These are phyloP conservation scores for Oxyscelio sp. DNA, from an alignment of 2,888 invertebrate genomes.

Conservation along the genomic window DNA sequence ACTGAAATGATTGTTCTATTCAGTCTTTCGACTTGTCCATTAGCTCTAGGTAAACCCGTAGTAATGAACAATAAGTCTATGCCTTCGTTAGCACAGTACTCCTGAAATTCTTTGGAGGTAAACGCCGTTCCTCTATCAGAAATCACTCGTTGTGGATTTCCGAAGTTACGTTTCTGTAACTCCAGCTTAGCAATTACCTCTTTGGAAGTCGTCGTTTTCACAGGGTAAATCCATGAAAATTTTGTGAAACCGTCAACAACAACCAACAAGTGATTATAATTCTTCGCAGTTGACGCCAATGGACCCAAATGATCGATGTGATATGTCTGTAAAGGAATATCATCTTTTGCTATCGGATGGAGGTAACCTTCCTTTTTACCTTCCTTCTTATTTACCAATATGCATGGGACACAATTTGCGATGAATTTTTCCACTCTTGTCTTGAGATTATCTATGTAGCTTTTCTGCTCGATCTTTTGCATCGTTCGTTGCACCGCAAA, in stretches of 20 bases:
- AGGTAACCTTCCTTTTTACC: slow-evolving; percentile 59
- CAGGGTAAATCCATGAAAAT: slow-evolving; percentile 54
- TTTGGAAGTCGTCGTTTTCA: slow-evolving; percentile 23
- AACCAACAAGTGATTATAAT: slow-evolving; percentile 33
- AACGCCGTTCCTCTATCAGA: slow-evolving; percentile 39
- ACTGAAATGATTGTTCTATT: slow-evolving; percentile 41
- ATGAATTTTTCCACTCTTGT: background rate
- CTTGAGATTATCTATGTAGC: background rate
- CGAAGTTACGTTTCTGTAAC: slow-evolving; percentile 28
- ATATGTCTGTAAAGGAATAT: slow-evolving; percentile 35
- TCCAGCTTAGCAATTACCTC: slow-evolving; percentile 41
- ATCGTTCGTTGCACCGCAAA: slow-evolving; percentile 9
- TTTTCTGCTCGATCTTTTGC: background rate
- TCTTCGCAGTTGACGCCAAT: slow-evolving; percentile 35
- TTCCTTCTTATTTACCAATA: slow-evolving; percentile 21
- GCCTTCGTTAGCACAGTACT: slow-evolving; percentile 26
- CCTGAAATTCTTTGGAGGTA: slow-evolving; percentile 31
- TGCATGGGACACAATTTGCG: background rate
- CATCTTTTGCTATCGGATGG: slow-evolving; percentile 52
- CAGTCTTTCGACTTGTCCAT: slow-evolving; percentile 52
- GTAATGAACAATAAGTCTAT: slow-evolving; percentile 26
- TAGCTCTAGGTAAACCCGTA: slow-evolving; percentile 37
- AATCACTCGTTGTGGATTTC: slow-evolving; percentile 34
- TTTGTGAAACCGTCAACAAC: slow-evolving; percentile 42
- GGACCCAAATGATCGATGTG: slow-evolving; percentile 47